phyloP scores from a whole-genome alignment of 2,888 invertebrate genomes.

The Sympetrum striolatum region DNA sequence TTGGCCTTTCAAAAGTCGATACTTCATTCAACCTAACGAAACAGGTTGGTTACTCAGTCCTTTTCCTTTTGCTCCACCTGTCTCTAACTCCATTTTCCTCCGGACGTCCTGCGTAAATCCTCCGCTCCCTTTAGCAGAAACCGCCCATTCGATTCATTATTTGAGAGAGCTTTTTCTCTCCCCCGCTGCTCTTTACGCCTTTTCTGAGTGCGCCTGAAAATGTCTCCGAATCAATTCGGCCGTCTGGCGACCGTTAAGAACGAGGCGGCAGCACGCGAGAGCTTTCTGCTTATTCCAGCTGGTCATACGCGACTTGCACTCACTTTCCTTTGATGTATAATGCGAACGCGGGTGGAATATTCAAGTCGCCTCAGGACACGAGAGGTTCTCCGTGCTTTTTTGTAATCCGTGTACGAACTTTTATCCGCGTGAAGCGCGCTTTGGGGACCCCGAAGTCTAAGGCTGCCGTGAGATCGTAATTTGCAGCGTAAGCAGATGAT shows the following conservation, averaged over 20 bases:
- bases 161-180: neutral
- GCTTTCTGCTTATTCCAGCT: neutral
- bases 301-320: neutral
- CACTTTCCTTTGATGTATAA: neutral
- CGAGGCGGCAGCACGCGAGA: neutral
- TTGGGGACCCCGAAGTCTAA: no score
- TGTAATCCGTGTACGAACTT: no score
- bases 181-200: neutral
- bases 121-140: neutral
- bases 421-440: no score
- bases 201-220: neutral
- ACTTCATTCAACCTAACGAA: no score
- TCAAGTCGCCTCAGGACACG: no score
- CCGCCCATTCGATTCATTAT: constrained; percentile 28
- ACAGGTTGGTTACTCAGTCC: no score
- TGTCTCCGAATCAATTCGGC: constrained; percentile 20
- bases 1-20: no score
- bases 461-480: no score
- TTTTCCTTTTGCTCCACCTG: neutral
- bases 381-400: no score
- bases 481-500: no score
- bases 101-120: neutral
- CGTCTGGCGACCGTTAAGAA: neutral
- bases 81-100: neutral
- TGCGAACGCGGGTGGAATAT: no score